Conservation (phyloP, 2,797 vertebrate genomes). For the Eupleurogrammus muticus region DNA sequence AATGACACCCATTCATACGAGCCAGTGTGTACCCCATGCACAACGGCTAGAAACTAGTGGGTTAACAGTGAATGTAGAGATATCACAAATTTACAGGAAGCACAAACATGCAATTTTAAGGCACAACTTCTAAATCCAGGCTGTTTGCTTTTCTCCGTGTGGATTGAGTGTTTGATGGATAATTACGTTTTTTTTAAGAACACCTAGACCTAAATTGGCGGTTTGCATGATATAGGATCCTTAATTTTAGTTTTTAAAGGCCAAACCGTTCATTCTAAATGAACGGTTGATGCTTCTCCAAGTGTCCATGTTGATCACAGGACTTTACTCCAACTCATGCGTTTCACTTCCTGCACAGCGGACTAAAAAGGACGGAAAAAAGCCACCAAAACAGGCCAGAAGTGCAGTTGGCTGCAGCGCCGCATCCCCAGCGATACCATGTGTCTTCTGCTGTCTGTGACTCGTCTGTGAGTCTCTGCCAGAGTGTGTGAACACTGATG, state of each 20-base stretch:
- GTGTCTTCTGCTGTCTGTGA: slow-evolving; percentile 19
- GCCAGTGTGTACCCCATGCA: no score
- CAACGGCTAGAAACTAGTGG: no score
- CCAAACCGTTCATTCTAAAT: not conserved
- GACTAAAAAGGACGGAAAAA: slow-evolving; percentile 1
- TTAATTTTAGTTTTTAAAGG: not conserved
- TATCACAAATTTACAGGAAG: no score
- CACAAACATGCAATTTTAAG: no score
- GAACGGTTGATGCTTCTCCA: not conserved
- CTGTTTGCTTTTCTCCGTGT: no score
- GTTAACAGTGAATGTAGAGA: no score
- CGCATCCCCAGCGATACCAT: slow-evolving; percentile 22
- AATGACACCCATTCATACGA: no score
- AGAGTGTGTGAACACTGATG: not conserved
- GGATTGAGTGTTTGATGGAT: no score
- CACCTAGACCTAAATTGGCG: no score
- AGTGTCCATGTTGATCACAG: not conserved
- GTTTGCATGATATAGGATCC: not conserved
- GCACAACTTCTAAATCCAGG: no score
- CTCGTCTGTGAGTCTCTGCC: not conserved
- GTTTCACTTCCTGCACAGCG: slow-evolving; percentile 10
- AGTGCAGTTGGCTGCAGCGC: not conserved
- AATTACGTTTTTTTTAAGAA: no score
- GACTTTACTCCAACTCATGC: not conserved
- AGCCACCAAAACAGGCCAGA: not conserved